Evolutionary conservation across 2,888 invertebrate species (phyloP), one percentile per base, ranked within the genome.

Genomic region (Caenorhabditis auriculariae): DNA sequence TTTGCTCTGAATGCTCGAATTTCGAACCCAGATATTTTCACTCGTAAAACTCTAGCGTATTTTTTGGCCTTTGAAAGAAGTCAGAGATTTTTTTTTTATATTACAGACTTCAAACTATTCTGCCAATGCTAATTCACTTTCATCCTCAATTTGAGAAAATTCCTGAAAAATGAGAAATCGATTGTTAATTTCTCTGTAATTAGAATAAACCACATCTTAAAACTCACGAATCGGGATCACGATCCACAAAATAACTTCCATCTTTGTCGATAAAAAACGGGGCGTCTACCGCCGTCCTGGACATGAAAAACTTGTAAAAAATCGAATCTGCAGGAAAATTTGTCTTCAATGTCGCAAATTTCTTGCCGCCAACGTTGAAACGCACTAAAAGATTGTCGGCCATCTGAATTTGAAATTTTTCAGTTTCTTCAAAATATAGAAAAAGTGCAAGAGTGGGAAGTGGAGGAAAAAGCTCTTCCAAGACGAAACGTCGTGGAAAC

Each of bases 331-430:
- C 41, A 23, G 69, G 61, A 38, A 72, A 69, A 0, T 60, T 66
- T 4, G 60, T 67, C 43, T 66, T 67, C 26, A 72, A 39, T 6
- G 64, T 69, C 6, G 67, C 65, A 44, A 52, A 58, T 19, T 19
- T 29, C 39, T 53, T 62, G 12, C 80, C 80, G 26, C 80, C 79
- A 21, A 78, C 80, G 49, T 80, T 80, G 62, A 80, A 77, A 2
- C 70, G 66, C 23, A 74, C 59, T 26, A 74, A 64, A 1, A 64
- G 38, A 38, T 58, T 66, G 27, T 60, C 60, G 0, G 69, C 47
- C 60, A 66, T 66, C 26, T 26, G 7, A 24, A 41, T 41, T 9
- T 41, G 9, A 41, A 41, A 41, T 24, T 41, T 41, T 41, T 41
- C 19, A 39, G 4, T 6, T 39, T 4, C 21, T 39, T 39, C n/a